Evolutionary conservation across 2,797 vertebrate species (phyloP).

Genomic region (Eulemur rubriventer): DNA sequence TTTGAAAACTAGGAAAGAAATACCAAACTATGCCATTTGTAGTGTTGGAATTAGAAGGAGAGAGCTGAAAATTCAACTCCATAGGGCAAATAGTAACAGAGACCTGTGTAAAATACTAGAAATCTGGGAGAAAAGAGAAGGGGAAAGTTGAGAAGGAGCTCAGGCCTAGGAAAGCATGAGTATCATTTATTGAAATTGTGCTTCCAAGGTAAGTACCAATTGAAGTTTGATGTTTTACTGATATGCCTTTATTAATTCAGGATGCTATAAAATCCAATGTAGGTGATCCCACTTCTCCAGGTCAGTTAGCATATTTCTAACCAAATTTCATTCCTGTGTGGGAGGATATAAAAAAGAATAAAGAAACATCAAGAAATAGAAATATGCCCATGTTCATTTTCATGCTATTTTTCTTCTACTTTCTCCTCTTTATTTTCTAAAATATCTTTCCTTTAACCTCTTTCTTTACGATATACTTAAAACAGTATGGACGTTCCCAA

Average conservation of each 20-base stretch:
- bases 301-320: not conserved
- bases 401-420: not conserved
- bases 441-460: not conserved
- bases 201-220: not conserved
- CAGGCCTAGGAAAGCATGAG: not conserved
- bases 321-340: not conserved
- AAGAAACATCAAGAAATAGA: not conserved
- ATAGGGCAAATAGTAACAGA: not conserved
- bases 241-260: not conserved
- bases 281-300: not conserved
- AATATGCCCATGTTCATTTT: not conserved
- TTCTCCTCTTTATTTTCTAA: not conserved
- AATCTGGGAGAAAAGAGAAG: not conserved
- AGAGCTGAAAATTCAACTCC: not conserved
- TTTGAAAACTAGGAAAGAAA: not conserved
- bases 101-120: not conserved
- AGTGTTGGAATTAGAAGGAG: not conserved
- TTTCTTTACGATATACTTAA: not conserved
- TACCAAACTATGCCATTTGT: not conserved
- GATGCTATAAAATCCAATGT: not conserved
- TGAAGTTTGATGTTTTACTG: not conserved
- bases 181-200: not conserved
- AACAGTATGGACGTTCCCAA: not conserved
- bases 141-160: not conserved
- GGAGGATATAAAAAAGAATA: not conserved